phyloP scores from a whole-genome alignment of 2,113 vertebrate genomes.

The Ascaphus truei region DNA sequence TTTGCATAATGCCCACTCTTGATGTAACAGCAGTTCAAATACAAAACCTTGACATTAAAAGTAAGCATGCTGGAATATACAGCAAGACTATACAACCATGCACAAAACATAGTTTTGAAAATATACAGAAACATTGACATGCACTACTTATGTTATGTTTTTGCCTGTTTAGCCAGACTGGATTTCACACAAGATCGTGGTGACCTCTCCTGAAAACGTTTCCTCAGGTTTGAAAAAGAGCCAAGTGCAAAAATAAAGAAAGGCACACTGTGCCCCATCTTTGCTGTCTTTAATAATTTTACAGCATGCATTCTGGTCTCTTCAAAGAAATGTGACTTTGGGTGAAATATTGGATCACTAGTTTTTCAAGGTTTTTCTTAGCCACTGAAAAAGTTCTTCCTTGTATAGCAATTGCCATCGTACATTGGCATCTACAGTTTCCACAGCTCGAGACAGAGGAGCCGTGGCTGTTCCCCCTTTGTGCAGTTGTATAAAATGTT shows the following conservation, averaged over 20 bases:
- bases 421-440: constrained; percentile 93
- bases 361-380: constrained; percentile 79
- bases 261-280: constrained; percentile 35
- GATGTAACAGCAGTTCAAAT: constrained; percentile 59
- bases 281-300: constrained; percentile 43
- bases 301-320: constrained; percentile 40
- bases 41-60: constrained; percentile 59
- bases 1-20: constrained; percentile 66
- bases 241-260: constrained; percentile 45
- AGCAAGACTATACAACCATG: constrained; percentile 67
- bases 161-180: constrained; percentile 50
- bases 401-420: constrained; percentile 87
- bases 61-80: constrained; percentile 70
- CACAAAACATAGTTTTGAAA: constrained; percentile 54
- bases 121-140: constrained; percentile 58
- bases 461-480: constrained; percentile 69
- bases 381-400: constrained; percentile 91
- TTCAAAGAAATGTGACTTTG: constrained; percentile 44
- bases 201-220: constrained; percentile 47
- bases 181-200: constrained; percentile 49
- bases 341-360: constrained; percentile 49
- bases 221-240: constrained; percentile 48
- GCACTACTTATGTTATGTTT: constrained; percentile 60
- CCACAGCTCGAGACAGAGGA: constrained; percentile 81
- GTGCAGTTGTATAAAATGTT: constrained; percentile 83